phyloP scores from a whole-genome alignment of 2,113 vertebrate species.

The Pheucticus melanocephalus region DNA sequence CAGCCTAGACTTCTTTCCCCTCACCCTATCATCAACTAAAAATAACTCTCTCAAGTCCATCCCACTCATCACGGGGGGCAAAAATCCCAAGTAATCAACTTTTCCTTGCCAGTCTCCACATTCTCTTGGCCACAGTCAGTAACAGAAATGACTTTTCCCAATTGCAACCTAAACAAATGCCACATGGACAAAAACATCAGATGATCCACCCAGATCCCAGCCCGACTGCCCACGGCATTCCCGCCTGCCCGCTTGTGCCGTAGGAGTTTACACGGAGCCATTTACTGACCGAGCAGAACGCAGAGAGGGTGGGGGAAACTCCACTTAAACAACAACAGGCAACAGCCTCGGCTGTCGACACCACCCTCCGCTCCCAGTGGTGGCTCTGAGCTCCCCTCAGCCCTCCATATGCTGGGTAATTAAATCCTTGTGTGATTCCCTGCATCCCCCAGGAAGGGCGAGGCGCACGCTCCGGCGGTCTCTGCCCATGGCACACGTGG shows the following conservation, averaged over 20 bases:
- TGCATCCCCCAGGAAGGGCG: not conserved
- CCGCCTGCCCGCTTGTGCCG: not conserved
- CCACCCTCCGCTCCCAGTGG: not conserved
- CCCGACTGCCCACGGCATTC: constrained; percentile 3
- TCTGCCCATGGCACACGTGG: not conserved
- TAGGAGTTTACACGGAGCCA: not conserved
- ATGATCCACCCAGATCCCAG: not conserved
- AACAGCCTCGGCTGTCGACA: not conserved
- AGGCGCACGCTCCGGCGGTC: accelerated
- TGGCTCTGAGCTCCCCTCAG: not conserved
- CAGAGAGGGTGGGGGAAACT: not conserved
- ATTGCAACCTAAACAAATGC: not conserved
- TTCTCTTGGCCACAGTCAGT: not conserved
- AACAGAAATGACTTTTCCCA: not conserved
- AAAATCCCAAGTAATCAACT: not conserved
- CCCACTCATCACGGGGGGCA: not conserved
- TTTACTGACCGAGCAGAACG: not conserved
- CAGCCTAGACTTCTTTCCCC: not conserved
- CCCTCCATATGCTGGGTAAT: constrained; percentile 25
- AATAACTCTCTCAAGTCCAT: not conserved
- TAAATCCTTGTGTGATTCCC: not conserved
- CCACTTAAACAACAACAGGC: not conserved
- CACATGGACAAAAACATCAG: constrained; percentile 16
- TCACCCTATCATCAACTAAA: not conserved
- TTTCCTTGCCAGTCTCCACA: not conserved